phyloP scores from a whole-genome alignment of 2,113 vertebrate genomes.

The Bolborhynchus lineola region DNA sequence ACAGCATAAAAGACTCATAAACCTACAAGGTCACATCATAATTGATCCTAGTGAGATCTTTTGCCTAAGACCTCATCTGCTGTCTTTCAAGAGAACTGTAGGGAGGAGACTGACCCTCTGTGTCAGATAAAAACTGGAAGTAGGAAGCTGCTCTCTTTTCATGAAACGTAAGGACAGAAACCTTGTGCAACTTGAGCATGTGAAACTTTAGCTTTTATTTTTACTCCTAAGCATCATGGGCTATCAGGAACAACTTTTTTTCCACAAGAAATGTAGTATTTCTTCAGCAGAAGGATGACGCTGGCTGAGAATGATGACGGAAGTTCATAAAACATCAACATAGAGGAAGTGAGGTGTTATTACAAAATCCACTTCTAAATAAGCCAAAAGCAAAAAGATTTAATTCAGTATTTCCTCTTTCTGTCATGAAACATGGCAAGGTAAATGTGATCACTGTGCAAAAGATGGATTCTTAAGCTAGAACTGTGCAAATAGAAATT shows the following conservation, averaged over 20 bases:
- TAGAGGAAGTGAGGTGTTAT: neutral
- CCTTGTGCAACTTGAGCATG: neutral
- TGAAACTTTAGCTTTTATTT: neutral
- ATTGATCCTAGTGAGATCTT: neutral
- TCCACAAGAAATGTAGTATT: neutral
- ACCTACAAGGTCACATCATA: neutral
- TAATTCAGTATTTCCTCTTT: neutral
- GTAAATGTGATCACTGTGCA: fast-evolving
- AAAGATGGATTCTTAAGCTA: neutral
- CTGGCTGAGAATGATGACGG: fast-evolving
- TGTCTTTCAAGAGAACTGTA: neutral
- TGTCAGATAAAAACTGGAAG: slow-evolving; percentile 3
- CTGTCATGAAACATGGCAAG: neutral
- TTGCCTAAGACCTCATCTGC: neutral
- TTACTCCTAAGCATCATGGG: neutral
- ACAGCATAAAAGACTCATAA: neutral
- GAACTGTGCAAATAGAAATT: neutral
- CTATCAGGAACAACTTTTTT: neutral
- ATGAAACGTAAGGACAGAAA: neutral
- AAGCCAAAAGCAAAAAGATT: neutral
- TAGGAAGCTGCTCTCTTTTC: neutral
- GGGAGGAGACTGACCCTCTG: neutral
- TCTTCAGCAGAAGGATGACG: neutral
- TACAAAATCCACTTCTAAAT: neutral
- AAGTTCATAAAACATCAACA: neutral